Base-by-base conservation (phyloP, 2,888 invertebrate genomes). In the Melipona bicolor region DNA sequence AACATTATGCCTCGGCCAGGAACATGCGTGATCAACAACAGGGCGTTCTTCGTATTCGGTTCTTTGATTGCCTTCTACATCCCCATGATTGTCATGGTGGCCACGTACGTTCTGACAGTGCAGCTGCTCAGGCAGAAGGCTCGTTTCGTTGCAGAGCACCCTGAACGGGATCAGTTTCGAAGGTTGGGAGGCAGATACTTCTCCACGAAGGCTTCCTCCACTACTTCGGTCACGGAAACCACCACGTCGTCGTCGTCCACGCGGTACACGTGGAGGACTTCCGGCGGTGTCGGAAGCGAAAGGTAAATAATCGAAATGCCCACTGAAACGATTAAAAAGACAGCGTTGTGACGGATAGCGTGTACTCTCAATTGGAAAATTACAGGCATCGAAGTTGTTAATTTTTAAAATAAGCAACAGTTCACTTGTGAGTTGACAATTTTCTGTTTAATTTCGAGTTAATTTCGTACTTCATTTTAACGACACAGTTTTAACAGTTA, bases 31-130 rank as follows among this genome's bases (percentile, higher is more conserved):
- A 98, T 98, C 94, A 98, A 98, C 95, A 98, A 98, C 94, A 95
- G 97, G 5, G 96, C 97, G 52, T 98, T 98, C 95, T 98, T 98
- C 96, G 97, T 98, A 75, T 98, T 98, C 94, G 99, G 99, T 32
- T 99, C 98, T 0, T 95, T 98, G 92, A 97, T 98, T 79, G 98
- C 99, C 56, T 99, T 99, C 95, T 98, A 99, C 95, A 97, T 99
- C 88, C 99, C 99, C 9, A 98, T 99, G 97, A 95, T 98, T 88
- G 98, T 98, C 90, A 99, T 99, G 99, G 97, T 98, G 84, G 96
- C 98, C 79, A 98, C 98, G 1, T 99, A 98, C 93, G 97, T 97
- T 0, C 95, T 98, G 82, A 99, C 99, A 1, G 98, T 99, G 50
- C 97, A 98, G 88, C 95, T 99, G 88, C 95, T 99, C 89, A 96